Percentiles rank a stretch among this genome's conserved stretches.
Evolutionary conservation across 2,113 vertebrate species (phyloP).

Genomic region (Leptodactylus fuscus): DNA sequence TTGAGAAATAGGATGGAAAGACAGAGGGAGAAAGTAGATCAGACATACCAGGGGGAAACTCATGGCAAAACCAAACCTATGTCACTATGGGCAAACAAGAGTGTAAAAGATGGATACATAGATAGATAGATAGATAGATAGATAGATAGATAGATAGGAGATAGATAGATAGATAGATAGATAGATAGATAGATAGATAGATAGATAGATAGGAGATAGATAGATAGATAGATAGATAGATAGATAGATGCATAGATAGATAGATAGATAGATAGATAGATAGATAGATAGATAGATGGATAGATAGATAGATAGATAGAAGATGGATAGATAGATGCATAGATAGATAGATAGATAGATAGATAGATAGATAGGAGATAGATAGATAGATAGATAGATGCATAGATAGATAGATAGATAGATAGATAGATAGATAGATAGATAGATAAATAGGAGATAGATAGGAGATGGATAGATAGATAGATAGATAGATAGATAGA

Average conservation of each 20-base stretch:
- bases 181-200: neutral
- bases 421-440: no score
- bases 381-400: neutral
- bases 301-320: no score
- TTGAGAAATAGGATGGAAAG: neutral
- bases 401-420: neutral
- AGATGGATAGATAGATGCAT: no score
- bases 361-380: neutral
- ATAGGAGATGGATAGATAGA: neutral
- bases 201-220: neutral
- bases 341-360: neutral
- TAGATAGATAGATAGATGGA: no score
- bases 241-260: no score
- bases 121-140: conserved; percentile 16
- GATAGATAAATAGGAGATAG: neutral
- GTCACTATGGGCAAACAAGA: no score
- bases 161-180: no score
- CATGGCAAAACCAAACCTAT: no score
- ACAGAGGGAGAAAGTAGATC: neutral
- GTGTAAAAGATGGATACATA: no score
- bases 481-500: neutral
- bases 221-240: neutral
- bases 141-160: conserved; percentile 3
- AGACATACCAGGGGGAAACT: no score
- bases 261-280: no score